phyloP scores from a whole-genome alignment of 2,888 invertebrate species.

The Melipona beecheii region DNA sequence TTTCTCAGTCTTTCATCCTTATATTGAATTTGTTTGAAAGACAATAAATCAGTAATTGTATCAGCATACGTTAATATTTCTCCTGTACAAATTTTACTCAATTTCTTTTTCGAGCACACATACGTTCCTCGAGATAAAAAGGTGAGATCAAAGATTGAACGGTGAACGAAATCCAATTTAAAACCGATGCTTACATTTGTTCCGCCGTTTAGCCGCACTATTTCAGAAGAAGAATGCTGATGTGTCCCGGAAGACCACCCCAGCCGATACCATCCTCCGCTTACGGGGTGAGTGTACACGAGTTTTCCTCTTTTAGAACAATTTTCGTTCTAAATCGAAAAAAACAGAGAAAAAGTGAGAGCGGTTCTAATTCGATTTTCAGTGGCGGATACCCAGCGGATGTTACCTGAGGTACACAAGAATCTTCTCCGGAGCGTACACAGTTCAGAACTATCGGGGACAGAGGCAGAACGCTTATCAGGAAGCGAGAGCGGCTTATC shows the following conservation, averaged over 20 bases:
- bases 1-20: no score
- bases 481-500: conserved; percentile 77
- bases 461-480: conserved; percentile 75
- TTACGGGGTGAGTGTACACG: conserved; percentile 75
- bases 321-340: background rate
- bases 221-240: conserved; percentile 78
- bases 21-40: no score
- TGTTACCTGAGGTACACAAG: conserved; percentile 81
- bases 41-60: no score
- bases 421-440: conserved; percentile 79
- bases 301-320: background rate
- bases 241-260: conserved; percentile 80
- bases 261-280: conserved; percentile 76
- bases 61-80: no score
- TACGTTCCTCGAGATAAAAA: no score
- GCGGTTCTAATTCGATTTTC: conserved; percentile 66
- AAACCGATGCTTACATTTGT: conserved; percentile 50
- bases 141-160: background rate
- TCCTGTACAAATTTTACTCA: no score
- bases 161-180: conserved; percentile 4
- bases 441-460: conserved; percentile 73
- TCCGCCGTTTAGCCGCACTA: conserved; percentile 71
- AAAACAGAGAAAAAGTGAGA: background rate
- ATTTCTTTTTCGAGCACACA: no score
- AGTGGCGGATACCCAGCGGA: conserved; percentile 81